Percentiles rank a stretch among this genome's conserved stretches.
phyloP scores from a whole-genome alignment of 2,113 vertebrate species.

The Beaufortia kweichowensis region DNA sequence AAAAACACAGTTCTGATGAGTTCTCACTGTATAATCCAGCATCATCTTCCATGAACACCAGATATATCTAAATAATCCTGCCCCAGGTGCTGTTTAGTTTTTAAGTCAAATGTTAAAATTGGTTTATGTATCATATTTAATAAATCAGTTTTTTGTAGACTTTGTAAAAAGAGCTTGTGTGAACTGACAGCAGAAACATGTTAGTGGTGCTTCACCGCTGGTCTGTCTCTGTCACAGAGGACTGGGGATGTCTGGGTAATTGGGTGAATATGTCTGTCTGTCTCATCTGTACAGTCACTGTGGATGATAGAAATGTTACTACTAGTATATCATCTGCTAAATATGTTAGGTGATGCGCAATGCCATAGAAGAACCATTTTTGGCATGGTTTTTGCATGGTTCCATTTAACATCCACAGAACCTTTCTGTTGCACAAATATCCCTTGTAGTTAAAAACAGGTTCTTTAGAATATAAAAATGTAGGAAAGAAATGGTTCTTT shows the following conservation, averaged over 20 bases:
- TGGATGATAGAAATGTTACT: too few relatives aligned
- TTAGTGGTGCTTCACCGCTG: slow-evolving; percentile 11
- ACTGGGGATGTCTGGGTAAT: slow-evolving; percentile 28
- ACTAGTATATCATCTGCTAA: too few relatives aligned
- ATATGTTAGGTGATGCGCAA: too few relatives aligned
- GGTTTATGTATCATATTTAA: neutral
- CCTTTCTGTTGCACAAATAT: too few relatives aligned
- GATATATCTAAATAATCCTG: neutral
- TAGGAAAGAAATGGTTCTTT: too few relatives aligned
- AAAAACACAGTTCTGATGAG: neutral
- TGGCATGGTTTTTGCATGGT: too few relatives aligned
- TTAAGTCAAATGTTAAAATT: neutral
- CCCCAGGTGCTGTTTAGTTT: too few relatives aligned
- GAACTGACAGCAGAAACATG: neutral
- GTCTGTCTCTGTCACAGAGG: slow-evolving; percentile 28
- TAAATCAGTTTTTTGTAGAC: neutral
- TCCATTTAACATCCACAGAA: too few relatives aligned
- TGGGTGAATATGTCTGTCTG: slow-evolving; percentile 36
- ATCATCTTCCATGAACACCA: neutral
- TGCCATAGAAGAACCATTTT: too few relatives aligned
- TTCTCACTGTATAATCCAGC: neutral
- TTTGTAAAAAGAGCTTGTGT: neutral
- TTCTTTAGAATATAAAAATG: too few relatives aligned
- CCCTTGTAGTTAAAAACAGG: too few relatives aligned
- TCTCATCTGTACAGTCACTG: neutral